Evolutionary conservation across 2,113 vertebrate genomes (phyloP).

Genomic region (Pseudorasbora parva): DNA sequence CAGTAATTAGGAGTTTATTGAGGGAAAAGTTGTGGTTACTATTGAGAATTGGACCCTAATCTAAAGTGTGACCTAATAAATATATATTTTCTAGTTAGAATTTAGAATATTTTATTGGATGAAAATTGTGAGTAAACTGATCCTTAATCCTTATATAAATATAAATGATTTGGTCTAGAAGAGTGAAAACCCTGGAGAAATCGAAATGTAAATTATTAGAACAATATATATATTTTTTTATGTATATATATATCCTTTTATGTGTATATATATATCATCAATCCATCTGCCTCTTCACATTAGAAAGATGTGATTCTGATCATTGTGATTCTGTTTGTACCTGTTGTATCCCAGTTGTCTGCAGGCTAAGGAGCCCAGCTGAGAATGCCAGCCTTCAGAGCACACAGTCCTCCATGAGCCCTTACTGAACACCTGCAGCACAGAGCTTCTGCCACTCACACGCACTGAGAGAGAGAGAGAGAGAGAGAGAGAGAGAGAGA

Average conservation of each 20-base stretch:
- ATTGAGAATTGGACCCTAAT: too few relatives aligned
- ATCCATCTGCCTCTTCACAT: neutral
- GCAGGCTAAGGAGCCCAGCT: constrained; percentile 58
- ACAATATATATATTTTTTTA: too few relatives aligned
- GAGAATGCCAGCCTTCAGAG: constrained; percentile 56
- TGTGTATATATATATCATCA: too few relatives aligned
- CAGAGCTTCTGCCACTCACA: constrained; percentile 58
- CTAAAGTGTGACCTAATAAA: too few relatives aligned
- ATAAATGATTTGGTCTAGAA: neutral
- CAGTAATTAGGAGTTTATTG: too few relatives aligned
- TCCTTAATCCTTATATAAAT: neutral
- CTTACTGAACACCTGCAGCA: constrained; percentile 60
- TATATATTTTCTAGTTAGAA: neutral
- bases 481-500: too few relatives aligned
- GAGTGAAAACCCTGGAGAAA: neutral
- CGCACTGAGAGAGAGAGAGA: constrained; percentile 54
- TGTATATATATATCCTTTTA: too few relatives aligned
- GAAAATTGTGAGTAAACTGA: neutral
- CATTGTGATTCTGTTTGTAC: constrained; percentile 29
- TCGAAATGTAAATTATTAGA: neutral
- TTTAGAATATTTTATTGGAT: neutral
- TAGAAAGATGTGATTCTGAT: too few relatives aligned
- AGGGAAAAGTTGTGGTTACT: too few relatives aligned
- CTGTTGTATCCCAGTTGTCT: constrained; percentile 66
- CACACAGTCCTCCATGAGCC: constrained; percentile 63